Conservation (phyloP, 2,113 vertebrate genomes). For the Coracopsis vasa region DNA sequence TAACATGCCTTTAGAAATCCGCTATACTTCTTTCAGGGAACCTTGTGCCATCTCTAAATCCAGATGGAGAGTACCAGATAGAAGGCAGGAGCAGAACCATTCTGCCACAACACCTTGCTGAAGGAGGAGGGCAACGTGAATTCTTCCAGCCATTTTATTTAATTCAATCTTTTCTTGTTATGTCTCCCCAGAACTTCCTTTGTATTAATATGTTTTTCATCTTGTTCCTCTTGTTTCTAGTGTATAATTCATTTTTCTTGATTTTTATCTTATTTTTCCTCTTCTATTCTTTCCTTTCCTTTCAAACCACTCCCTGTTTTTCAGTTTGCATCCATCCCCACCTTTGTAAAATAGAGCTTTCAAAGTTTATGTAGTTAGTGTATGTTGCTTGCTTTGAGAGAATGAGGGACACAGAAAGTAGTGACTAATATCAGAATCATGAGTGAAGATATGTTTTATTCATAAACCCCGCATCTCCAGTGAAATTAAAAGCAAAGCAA, state of each 20-base stretch:
- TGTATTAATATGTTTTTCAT: not conserved
- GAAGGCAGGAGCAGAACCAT: not conserved
- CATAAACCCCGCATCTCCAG: conserved; percentile 80
- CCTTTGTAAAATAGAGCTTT: conserved; percentile 30
- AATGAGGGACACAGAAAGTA: conserved; percentile 68
- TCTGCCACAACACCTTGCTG: not conserved
- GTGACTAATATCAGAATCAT: conserved; percentile 80
- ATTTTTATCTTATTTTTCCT: not conserved
- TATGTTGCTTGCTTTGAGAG: conserved; percentile 57
- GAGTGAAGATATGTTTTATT: conserved; percentile 83
- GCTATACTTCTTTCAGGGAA: not conserved
- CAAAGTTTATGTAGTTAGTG: conserved; percentile 37
- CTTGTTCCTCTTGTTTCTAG: not conserved
- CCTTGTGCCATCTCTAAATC: not conserved
- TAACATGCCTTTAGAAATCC: not conserved
- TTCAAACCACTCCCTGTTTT: not conserved
- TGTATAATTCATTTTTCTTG: not conserved
- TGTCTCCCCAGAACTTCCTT: not conserved
- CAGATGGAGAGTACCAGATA: not conserved
- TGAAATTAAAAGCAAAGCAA: conserved; percentile 88
- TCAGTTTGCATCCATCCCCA: not conserved
- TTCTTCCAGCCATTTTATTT: not conserved
- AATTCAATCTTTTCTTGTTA: not conserved
- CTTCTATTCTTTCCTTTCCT: not conserved
- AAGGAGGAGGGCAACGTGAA: not conserved